Evolutionary conservation across 2,888 invertebrate genomes (phyloP).

Genomic region (Tiphia femorata): DNA sequence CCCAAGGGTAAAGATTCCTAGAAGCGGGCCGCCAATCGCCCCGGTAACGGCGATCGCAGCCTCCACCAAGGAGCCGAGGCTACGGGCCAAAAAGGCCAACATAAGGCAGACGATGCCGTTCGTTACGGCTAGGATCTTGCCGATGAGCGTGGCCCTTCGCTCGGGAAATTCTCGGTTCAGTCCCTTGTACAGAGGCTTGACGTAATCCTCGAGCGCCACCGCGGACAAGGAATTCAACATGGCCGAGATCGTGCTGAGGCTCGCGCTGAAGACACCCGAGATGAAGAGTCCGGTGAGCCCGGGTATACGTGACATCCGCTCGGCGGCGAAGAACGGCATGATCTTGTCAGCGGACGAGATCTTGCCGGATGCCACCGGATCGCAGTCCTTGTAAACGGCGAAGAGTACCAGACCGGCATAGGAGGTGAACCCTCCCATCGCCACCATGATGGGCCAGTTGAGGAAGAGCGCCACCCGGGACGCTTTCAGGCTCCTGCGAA

Average conservation of each 20-base stretch:
- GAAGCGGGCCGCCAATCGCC: slow-evolving; percentile 86
- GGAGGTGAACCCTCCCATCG: slow-evolving; percentile 78
- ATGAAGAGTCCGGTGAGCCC: slow-evolving; percentile 66
- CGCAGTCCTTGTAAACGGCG: slow-evolving; percentile 85
- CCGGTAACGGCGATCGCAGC: slow-evolving; percentile 87
- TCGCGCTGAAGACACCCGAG: slow-evolving; percentile 87
- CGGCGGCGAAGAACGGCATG: slow-evolving; percentile 83
- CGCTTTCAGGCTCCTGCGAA: slow-evolving; percentile 72
- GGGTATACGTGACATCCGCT: slow-evolving; percentile 70
- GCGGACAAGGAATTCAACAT: slow-evolving; percentile 92
- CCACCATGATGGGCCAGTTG: slow-evolving; percentile 81
- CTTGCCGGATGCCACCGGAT: slow-evolving; percentile 77
- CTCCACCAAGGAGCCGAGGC: slow-evolving; percentile 58
- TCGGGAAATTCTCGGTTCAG: slow-evolving; percentile 73
- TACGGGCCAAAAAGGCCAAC: slow-evolving; percentile 53
- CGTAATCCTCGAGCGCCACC: slow-evolving; percentile 89
- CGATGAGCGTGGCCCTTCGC: slow-evolving; percentile 79
- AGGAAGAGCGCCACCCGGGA: slow-evolving; percentile 82
- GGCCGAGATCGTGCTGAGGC: slow-evolving; percentile 92
- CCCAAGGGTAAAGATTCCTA: slow-evolving; percentile 89
- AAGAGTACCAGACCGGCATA: slow-evolving; percentile 83
- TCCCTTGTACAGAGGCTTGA: slow-evolving; percentile 70
- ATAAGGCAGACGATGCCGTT: slow-evolving; percentile 52
- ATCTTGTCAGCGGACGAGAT: slow-evolving; percentile 80
- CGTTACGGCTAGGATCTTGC: slow-evolving; percentile 49